Evolutionary conservation across 2,113 vertebrate genomes (phyloP), one percentile per base, ranked within the genome.

Genomic region (Clarias gariepinus): DNA sequence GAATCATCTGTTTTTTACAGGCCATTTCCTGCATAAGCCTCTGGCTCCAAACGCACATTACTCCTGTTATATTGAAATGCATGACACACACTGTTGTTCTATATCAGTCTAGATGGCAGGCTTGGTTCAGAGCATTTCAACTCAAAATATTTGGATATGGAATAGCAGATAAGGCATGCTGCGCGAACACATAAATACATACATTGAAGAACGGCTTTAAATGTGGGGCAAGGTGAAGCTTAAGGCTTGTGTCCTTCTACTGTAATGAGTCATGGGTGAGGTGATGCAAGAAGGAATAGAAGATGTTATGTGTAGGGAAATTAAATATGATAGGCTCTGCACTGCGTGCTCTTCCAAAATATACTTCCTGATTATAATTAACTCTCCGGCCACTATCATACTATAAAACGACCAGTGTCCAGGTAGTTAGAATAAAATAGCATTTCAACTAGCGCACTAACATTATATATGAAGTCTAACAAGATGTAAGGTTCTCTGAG

Each of bases 211-310:
- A 41, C 19, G 25, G 16, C 30, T 74, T 13, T 53, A 30, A 87
- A 78, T 76, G 28, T 84, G 64, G 41, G 52, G 3, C 36, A 80
- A 63, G 19, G 71, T 41, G 33, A 21, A 73, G 78, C 66, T 57
- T 41, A n/a, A 55, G 86, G 71, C 30, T 64, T 77, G 58, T 41
- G 28, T 61, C 12, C 8, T 30, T 66, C 58, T 83, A 41, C 61
- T 28, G 55, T 77, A 52, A 86, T 84, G 78, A 89, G 86, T 86
- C 86, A 89, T 30, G 82, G 78, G 74, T 85, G 68, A 87, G 52
- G n/a, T 15, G 61, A 86, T 88, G 83, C 81, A 86, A 77, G 82
- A 89, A 71, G 86, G 71, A 91, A 64, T 64, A 69, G 52, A 58
- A 58, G 66, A 21, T 36, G 33, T 0, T 5, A 18, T 73, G 53